Conservation (phyloP, 2,797 vertebrate species). For the Mionectes olivaceus region DNA sequence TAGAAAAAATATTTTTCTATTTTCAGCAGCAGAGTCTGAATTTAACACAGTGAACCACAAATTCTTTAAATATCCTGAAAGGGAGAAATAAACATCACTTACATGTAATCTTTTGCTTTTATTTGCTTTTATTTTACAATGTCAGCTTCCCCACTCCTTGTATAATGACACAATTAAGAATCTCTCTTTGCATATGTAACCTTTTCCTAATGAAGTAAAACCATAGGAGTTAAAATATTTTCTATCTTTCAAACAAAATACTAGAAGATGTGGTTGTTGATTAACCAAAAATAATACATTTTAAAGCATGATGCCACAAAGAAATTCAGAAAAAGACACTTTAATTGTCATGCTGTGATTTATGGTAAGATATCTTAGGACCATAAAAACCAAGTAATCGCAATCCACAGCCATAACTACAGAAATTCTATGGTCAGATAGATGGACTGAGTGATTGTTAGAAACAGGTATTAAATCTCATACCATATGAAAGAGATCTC, state of each 20-base stretch:
- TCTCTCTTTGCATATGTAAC: neutral
- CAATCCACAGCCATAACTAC: neutral
- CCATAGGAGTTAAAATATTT: neutral
- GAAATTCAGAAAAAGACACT: neutral
- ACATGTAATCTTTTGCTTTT: neutral
- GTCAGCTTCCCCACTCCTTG: neutral
- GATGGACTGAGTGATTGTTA: accelerated
- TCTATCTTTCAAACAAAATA: neutral
- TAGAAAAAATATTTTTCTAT: neutral
- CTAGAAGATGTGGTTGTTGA: neutral
- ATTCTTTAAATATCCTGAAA: neutral
- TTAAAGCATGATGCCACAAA: neutral
- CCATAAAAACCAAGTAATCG: neutral
- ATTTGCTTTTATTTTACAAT: neutral
- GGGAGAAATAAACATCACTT: neutral
- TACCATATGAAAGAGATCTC: neutral
- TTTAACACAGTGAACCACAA: neutral
- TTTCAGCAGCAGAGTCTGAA: neutral
- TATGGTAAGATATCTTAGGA: neutral
- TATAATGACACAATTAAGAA: neutral
- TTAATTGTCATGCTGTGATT: neutral
- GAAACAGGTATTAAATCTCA: neutral
- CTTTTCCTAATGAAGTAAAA: neutral
- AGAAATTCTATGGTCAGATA: neutral
- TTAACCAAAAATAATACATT: neutral